Evolutionary conservation across 1,140 invertebrate species (phyloP).

Genomic region (Heliothis subflexa): DNA sequence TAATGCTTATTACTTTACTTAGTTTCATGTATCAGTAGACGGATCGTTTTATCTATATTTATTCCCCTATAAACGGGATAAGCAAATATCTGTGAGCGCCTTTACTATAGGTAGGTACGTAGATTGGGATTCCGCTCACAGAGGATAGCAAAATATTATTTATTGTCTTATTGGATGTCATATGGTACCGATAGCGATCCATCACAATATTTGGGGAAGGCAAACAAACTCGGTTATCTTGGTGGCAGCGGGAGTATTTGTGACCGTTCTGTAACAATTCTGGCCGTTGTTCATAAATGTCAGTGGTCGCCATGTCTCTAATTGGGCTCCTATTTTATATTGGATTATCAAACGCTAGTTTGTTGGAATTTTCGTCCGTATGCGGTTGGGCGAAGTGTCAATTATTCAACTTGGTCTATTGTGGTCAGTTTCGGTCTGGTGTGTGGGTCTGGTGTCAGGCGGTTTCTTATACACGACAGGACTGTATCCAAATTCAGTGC

Average conservation of each 20-base stretch:
- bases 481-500: not conserved
- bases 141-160: slow-evolving; percentile 28
- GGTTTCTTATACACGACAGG: not conserved
- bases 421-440: not conserved
- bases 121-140: not conserved
- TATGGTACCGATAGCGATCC: slow-evolving; percentile 28
- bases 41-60: not conserved
- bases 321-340: not conserved
- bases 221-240: slow-evolving; percentile 20
- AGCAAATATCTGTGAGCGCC: slow-evolving; percentile 8
- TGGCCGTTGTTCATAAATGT: not conserved
- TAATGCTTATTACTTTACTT: slow-evolving; percentile 4
- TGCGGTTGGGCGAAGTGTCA: not conserved
- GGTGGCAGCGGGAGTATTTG: not conserved
- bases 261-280: not conserved
- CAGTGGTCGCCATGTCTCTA: not conserved
- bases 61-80: slow-evolving; percentile 6
- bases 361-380: not conserved
- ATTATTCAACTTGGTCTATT: not conserved
- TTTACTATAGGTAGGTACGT: not conserved
- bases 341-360: slow-evolving; percentile 9
- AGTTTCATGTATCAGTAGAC: not conserved
- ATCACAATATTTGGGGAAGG: slow-evolving; percentile 11
- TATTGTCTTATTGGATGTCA: slow-evolving; percentile 36
- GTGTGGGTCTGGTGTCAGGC: too few species aligned